phyloP scores from a whole-genome alignment of 1,140 invertebrate genomes.

The Panagrolaimus sp. region DNA sequence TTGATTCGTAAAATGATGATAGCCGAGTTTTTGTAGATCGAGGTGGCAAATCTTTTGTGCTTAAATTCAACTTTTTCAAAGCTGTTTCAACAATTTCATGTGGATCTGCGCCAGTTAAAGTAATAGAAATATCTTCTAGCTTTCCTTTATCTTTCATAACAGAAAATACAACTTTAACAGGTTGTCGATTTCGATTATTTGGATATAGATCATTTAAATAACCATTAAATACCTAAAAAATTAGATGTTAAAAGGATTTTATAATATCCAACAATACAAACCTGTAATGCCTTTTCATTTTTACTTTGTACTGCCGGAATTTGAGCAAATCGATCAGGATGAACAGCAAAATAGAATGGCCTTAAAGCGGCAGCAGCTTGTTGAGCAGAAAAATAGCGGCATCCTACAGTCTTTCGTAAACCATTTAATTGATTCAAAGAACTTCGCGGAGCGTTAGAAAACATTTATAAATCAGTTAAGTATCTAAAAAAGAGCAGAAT shows the following conservation, averaged over 20 bases:
- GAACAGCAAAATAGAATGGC: conserved; percentile 87
- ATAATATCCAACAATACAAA: conserved; percentile 33
- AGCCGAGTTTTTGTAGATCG: no score
- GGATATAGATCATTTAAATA: conserved; percentile 45
- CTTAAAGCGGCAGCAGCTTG: conserved; percentile 80
- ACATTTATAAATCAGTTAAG: no score
- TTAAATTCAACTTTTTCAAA: neutral
- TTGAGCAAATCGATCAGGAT: conserved; percentile 86
- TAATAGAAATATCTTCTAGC: conserved; percentile 16
- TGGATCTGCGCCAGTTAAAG: conserved; percentile 29
- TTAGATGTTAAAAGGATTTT: neutral
- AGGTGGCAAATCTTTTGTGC: neutral
- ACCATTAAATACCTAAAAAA: conserved; percentile 72
- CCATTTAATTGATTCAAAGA: no score
- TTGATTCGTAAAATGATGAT: neutral
- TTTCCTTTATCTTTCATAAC: conserved; percentile 27
- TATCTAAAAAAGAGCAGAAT: no score
- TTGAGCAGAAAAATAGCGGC: conserved; percentile 59
- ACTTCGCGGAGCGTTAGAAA: no score
- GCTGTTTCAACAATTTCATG: neutral
- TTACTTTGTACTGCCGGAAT: conserved; percentile 76
- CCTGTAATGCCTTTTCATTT: conserved; percentile 37
- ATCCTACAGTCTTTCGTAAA: no score
- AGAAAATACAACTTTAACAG: conserved; percentile 33
- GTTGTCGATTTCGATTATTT: conserved; percentile 19